phyloP scores from a whole-genome alignment of 2,113 vertebrate species.

The Azemiops feae region DNA sequence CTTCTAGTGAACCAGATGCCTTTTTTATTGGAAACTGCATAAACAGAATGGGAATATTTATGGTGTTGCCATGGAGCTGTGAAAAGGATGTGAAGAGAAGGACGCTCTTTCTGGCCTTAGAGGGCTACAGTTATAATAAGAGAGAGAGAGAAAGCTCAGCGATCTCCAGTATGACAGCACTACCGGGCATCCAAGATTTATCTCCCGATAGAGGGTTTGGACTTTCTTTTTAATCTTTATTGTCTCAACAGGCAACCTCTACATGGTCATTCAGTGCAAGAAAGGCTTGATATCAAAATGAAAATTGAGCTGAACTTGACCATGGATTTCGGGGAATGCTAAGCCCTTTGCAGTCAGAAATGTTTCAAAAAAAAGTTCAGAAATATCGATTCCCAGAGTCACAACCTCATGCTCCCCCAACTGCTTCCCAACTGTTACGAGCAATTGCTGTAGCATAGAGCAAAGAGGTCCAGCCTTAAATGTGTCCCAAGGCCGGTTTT shows the following conservation, averaged over 20 bases:
- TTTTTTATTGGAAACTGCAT: constrained; percentile 20
- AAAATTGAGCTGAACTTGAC: background rate
- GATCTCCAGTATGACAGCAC: constrained; percentile 8
- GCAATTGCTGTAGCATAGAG: background rate
- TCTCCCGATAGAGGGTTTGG: background rate
- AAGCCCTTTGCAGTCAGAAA: background rate
- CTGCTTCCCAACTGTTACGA: background rate
- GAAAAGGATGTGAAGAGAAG: background rate
- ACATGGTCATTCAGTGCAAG: background rate
- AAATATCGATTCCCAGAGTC: background rate
- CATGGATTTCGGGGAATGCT: background rate
- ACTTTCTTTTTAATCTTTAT: constrained; percentile 6
- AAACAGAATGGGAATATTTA: background rate
- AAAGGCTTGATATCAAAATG: background rate
- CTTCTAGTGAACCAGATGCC: background rate
- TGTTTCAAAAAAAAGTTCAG: background rate
- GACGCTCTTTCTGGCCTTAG: background rate
- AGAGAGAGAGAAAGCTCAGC: background rate
- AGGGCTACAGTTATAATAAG: background rate
- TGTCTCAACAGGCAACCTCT: background rate
- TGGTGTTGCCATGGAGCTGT: constrained; percentile 12
- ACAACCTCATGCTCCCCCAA: background rate
- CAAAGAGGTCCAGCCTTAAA: background rate
- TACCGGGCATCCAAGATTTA: background rate
- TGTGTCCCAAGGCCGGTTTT: background rate